Conservation (phyloP, 1,140 invertebrate genomes). For the Grapholita molesta region DNA sequence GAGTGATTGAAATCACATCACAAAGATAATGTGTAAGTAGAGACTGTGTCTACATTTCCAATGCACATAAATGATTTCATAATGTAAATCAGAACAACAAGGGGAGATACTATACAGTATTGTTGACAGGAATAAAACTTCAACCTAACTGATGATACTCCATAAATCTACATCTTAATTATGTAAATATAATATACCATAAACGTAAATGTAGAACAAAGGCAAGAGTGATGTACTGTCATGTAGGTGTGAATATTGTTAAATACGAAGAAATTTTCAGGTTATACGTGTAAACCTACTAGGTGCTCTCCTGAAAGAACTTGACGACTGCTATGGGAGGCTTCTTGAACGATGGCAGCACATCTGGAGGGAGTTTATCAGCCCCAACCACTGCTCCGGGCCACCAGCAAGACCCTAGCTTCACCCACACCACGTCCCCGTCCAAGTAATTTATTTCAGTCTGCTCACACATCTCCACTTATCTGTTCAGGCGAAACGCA, state of each 20-base stretch:
- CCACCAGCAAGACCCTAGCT: constrained; percentile 87
- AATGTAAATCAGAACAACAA: too few species aligned
- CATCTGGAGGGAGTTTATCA: constrained; percentile 80
- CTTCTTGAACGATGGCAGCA: constrained; percentile 82
- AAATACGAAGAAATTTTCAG: constrained; percentile 11
- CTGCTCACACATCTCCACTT: constrained; percentile 74
- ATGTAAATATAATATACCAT: constrained; percentile 22
- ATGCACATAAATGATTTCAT: not conserved
- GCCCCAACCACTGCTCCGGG: constrained; percentile 85
- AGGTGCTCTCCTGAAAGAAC: constrained; percentile 89
- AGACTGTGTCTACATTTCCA: not conserved
- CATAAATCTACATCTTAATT: constrained; percentile 10
- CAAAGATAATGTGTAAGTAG: not conserved
- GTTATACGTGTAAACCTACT: constrained; percentile 80
- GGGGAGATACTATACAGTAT: too few species aligned
- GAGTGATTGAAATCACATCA: not conserved
- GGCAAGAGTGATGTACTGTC: constrained; percentile 19
- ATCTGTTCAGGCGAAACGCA: constrained; percentile 63
- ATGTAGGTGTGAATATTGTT: not conserved
- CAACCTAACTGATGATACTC: not conserved
- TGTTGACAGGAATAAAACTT: not conserved
- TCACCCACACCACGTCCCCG: constrained; percentile 90
- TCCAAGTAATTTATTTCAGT: constrained; percentile 83
- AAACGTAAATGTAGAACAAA: constrained; percentile 20
- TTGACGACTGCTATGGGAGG: constrained; percentile 87